phyloP scores from a whole-genome alignment of 2,797 vertebrate species.

The Pelochelys cantorii region DNA sequence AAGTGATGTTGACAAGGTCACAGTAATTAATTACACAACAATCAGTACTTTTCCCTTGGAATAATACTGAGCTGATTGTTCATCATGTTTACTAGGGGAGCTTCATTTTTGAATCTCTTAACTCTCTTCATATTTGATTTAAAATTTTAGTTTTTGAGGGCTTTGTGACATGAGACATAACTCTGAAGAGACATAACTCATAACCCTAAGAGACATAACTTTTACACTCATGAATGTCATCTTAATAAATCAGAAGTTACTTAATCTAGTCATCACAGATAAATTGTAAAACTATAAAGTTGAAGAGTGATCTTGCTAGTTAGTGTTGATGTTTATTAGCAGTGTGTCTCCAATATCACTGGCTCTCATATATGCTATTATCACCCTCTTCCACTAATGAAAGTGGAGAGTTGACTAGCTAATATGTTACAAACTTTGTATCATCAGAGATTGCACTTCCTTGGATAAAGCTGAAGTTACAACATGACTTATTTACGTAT shows the following conservation, averaged over 20 bases:
- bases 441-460: not conserved
- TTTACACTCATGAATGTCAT: not conserved
- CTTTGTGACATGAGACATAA: not conserved
- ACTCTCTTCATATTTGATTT: slow-evolving; percentile 7
- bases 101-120: not conserved
- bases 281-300: not conserved
- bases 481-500: fast-evolving
- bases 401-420: not conserved
- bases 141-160: not conserved
- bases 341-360: not conserved
- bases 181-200: too few relatives aligned
- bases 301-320: not conserved
- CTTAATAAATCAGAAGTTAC: slow-evolving; percentile 8
- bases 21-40: slow-evolving; percentile 70
- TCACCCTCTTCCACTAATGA: not conserved
- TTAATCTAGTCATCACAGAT: not conserved
- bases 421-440: not conserved
- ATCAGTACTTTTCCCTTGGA: slow-evolving; percentile 58
- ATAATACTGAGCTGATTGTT: slow-evolving; percentile 38
- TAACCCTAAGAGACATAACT: not conserved
- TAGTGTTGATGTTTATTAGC: fast-evolving
- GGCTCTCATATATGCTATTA: not conserved
- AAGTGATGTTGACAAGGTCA: slow-evolving; percentile 64
- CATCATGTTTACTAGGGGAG: slow-evolving; percentile 39
- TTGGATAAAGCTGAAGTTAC: not conserved